Percentiles rank a stretch among this genome's conserved stretches.
Evolutionary conservation across 2,113 vertebrate genomes (phyloP).

Genomic region (Eudyptes chrysolophus): DNA sequence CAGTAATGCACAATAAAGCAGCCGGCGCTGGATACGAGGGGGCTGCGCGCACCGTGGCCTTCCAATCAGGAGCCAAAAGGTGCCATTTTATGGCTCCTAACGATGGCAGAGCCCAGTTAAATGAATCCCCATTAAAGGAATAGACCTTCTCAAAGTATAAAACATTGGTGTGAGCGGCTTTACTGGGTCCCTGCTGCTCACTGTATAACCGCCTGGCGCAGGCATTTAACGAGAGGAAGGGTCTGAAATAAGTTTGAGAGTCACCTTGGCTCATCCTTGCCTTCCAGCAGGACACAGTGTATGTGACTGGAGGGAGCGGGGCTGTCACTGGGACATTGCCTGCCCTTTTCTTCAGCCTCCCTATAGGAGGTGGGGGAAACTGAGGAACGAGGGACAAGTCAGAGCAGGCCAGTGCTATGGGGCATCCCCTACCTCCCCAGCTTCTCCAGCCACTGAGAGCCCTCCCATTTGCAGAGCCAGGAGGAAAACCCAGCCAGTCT

Average conservation of each 20-base stretch:
- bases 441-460: background rate
- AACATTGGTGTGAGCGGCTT: background rate
- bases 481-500: background rate
- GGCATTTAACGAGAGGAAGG: background rate
- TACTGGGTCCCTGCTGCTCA: background rate
- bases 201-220: background rate
- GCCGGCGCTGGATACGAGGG: background rate
- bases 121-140: conserved; percentile 52
- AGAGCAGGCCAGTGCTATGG: background rate
- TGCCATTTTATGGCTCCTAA: conserved; percentile 65
- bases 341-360: background rate
- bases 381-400: background rate
- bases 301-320: background rate
- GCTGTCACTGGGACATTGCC: background rate
- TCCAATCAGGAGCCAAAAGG: conserved; percentile 65
- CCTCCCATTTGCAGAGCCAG: background rate
- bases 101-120: conserved; percentile 45
- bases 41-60: background rate
- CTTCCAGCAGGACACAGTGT: background rate
- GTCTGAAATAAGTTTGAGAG: background rate
- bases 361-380: background rate
- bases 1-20: conserved; percentile 63
- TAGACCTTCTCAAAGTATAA: conserved; percentile 28
- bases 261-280: conserved; percentile 37
- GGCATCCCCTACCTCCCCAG: background rate